Base-by-base conservation (phyloP, 2,888 invertebrate species). In the Blastobasis lacticolella region DNA sequence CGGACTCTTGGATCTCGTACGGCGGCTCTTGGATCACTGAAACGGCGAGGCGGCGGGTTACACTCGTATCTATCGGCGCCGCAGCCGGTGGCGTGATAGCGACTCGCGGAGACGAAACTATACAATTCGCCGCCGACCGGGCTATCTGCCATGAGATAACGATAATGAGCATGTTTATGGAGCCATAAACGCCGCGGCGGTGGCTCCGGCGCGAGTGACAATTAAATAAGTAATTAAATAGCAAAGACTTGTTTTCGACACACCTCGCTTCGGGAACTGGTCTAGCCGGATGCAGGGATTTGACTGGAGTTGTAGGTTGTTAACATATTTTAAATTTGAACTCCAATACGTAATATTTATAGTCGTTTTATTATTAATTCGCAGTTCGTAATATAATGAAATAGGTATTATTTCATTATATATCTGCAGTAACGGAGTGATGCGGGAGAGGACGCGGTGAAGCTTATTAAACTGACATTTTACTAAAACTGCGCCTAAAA, bases 1-100 rank as follows among this genome's bases (percentile, higher is more conserved):
- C 87, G 41, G 88, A 85, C 69, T 88, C 88, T 71, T 86, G 82
- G 61, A 88, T 86, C 73, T 88, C 88, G 74, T 87, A 88, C 57
- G 88, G 88, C 64, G 88, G 87, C 74, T 85, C 88, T 73, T 86
- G 87, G 57, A 85, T 75, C 55, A 88, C 87, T 88, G 83, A 55
- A 59, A 53, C 63, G 64, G 65, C 45, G 49, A 50, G 40, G 40
- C 49, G 44, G 51, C 45, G 50, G 38, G n/a, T 37, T 9, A 50
- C 41, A 50, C 49, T 61, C 63, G 55, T 60, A 62, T 63, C 49
- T 46, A 46, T 46, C 43, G 37, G 46, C 44, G 10, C 37, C 38
- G 47, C 42, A 43, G 44, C 44, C 45, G 45, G 49, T 40, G 45
- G 38, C 49, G 49, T 38, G 49, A 54, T 57, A 52, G 23, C 23